Evolutionary conservation across 2,888 invertebrate genomes (phyloP).

Genomic region (Athrips mouffetella): DNA sequence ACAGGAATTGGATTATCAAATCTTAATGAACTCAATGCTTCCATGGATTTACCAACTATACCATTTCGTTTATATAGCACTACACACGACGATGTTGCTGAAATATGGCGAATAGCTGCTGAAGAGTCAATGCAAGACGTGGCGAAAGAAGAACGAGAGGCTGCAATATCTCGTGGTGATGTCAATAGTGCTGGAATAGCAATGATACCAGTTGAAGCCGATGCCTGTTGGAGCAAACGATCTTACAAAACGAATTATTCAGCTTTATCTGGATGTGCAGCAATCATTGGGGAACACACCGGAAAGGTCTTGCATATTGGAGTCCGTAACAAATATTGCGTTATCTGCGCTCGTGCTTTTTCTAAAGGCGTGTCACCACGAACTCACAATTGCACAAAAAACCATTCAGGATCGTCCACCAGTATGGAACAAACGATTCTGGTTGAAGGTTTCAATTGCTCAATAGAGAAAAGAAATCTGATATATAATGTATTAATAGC

Average conservation of each 20-base stretch:
- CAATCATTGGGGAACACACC: conserved; percentile 24
- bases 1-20: no score
- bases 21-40: no score
- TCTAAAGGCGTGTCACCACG: conserved; percentile 10
- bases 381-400: conserved; percentile 23
- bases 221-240: no score
- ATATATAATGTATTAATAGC: conserved; percentile 22
- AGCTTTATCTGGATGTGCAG: conserved; percentile 24
- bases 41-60: no score
- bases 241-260: conserved; percentile 25
- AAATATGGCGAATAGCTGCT: no score
- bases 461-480: conserved; percentile 18
- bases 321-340: conserved; percentile 25
- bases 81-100: no score
- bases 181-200: no score
- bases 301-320: conserved; percentile 24
- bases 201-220: no score
- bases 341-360: conserved; percentile 20
- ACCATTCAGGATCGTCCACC: conserved; percentile 23
- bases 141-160: no score
- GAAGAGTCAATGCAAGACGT: no score
- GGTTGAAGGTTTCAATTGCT: conserved; percentile 25
- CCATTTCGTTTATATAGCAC: no score
- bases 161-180: no score
- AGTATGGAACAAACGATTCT: conserved; percentile 25